These are phyloP conservation scores for Rallus limicola DNA, from an alignment of 2,113 vertebrate genomes.

Conservation along the genomic window DNA sequence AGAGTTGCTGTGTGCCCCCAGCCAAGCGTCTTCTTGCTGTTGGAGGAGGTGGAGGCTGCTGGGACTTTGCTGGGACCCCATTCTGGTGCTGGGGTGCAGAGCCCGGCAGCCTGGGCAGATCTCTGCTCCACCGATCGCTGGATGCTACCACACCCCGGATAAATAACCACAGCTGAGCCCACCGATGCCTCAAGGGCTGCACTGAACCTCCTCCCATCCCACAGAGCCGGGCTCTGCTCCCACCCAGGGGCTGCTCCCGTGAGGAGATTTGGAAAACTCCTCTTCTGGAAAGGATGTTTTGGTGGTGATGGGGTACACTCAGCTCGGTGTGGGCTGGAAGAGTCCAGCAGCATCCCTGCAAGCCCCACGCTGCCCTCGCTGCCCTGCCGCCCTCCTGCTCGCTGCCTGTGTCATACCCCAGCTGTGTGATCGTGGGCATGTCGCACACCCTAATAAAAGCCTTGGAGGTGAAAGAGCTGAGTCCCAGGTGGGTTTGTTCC, in stretches of 20 bases:
- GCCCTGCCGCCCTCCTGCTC: neutral
- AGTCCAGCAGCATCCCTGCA: neutral
- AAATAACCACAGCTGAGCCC: neutral
- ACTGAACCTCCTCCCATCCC: neutral
- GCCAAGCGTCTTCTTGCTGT: neutral
- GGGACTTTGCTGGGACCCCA: accelerated
- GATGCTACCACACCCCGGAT: neutral
- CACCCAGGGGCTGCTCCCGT: neutral
- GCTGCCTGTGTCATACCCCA: neutral
- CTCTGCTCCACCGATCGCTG: neutral
- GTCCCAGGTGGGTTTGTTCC: neutral
- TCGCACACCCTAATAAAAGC: constrained; percentile 30
- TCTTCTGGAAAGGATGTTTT: neutral
- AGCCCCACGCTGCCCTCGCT: accelerated
- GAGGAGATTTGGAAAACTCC: neutral
- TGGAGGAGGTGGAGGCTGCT: accelerated
- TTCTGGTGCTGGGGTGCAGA: too few relatives aligned
- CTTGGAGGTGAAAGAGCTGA: neutral
- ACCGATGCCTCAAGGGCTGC: neutral
- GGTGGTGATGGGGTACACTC: neutral
- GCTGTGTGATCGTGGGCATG: neutral
- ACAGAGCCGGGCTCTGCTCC: accelerated
- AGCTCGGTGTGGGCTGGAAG: neutral
- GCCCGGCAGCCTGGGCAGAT: neutral
- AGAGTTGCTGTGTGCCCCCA: neutral